A percentile compares a stretch with the other conserved stretches of the same genome.
Evolutionary conservation across 2,888 invertebrate genomes (phyloP).

Genomic region (Tetragonula carbonaria): DNA sequence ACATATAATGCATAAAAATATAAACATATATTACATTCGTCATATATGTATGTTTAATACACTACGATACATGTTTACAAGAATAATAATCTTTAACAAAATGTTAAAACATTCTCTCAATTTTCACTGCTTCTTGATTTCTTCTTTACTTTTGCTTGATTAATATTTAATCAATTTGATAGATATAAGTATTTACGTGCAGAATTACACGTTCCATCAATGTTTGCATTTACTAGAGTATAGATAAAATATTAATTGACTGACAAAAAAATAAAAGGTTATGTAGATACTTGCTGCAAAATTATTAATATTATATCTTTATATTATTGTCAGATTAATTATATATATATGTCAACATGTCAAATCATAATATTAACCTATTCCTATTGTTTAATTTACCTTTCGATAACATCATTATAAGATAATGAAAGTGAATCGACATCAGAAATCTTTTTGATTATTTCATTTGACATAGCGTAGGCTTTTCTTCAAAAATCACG

Average conservation of each 20-base stretch:
- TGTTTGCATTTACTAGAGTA: not conserved
- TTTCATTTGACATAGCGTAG: not conserved
- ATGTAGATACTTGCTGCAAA: conserved; percentile 8
- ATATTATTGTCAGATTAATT: not conserved
- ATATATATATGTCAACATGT: not conserved
- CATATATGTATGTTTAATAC: too few species aligned
- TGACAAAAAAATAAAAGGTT: not conserved
- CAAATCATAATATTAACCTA: conserved; percentile 5
- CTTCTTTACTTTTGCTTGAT: too few species aligned
- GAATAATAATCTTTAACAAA: too few species aligned
- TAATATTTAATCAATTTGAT: too few species aligned
- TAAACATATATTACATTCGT: too few species aligned
- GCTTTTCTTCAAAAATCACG: not conserved
- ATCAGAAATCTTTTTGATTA: not conserved
- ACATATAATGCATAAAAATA: too few species aligned
- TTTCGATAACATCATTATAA: conserved; percentile 58
- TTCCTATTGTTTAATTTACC: conserved; percentile 50
- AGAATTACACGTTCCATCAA: too few species aligned
- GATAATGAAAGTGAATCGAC: conserved; percentile 56
- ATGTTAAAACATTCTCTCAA: too few species aligned
- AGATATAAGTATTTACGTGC: too few species aligned
- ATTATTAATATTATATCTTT: conserved; percentile 15
- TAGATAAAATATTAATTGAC: not conserved
- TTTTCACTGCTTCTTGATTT: too few species aligned
- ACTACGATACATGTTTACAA: too few species aligned